These are phyloP conservation scores for Hydropsyche tenuis DNA, from an alignment of 1,140 invertebrate species.

Conservation along the genomic window DNA sequence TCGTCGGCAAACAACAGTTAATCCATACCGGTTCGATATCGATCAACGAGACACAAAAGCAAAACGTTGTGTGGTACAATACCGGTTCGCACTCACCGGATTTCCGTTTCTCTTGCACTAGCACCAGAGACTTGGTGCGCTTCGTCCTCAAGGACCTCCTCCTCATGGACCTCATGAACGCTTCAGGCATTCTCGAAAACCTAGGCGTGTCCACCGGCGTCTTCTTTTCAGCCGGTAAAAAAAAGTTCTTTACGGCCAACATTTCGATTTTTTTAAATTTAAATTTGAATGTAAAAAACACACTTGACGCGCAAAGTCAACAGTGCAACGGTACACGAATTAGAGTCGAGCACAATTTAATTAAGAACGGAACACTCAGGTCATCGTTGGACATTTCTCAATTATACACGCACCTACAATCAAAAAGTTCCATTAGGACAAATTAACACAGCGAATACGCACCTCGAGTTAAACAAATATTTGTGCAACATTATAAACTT, in stretches of 20 bases:
- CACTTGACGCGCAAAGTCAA: background rate
- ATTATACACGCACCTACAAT: too few relatives aligned
- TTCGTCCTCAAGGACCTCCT: slow-evolving; percentile 72
- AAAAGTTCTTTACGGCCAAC: slow-evolving; percentile 72
- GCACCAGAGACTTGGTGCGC: slow-evolving; percentile 71
- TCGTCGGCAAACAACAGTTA: background rate
- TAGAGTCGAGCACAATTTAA: too few relatives aligned
- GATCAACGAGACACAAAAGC: background rate
- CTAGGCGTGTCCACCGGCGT: slow-evolving; percentile 61
- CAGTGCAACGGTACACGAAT: background rate
- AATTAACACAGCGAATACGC: too few relatives aligned
- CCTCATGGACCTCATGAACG: slow-evolving; percentile 69
- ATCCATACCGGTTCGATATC: slow-evolving; percentile 21
- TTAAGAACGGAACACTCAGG: too few relatives aligned
- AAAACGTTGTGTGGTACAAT: slow-evolving; percentile 52
- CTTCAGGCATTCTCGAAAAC: slow-evolving; percentile 54
- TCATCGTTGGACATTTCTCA: too few relatives aligned
- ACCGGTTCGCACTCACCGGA: slow-evolving; percentile 69
- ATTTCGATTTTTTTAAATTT: slow-evolving; percentile 53
- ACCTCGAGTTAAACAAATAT: too few relatives aligned
- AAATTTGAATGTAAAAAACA: background rate
- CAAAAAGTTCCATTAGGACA: too few relatives aligned
- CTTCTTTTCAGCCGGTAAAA: slow-evolving; percentile 69
- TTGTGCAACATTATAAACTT: too few relatives aligned
- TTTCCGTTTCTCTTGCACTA: slow-evolving; percentile 73